Evolutionary conservation across 2,888 invertebrate species (phyloP).

Genomic region (Aleiodes leptofemur): DNA sequence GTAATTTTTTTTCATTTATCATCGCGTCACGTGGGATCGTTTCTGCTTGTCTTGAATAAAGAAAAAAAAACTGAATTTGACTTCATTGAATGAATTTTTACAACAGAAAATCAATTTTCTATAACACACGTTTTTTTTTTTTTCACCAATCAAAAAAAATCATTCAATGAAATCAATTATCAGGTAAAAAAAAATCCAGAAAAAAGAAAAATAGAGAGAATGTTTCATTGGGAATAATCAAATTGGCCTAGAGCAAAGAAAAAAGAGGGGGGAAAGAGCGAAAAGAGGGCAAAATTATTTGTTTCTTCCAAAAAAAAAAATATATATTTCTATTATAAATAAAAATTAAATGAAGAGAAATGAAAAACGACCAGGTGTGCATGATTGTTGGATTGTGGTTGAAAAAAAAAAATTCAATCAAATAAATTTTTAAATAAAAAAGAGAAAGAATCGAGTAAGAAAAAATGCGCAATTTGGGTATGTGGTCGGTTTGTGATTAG

Average conservation of each 20-base stretch:
- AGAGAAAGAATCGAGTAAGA: slow-evolving; percentile 51
- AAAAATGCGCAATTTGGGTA: slow-evolving; percentile 74
- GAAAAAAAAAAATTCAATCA: background rate
- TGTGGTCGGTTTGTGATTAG: slow-evolving; percentile 75
- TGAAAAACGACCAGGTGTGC: slow-evolving; percentile 47
- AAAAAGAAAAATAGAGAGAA: slow-evolving; percentile 15
- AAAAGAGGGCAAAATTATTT: slow-evolving; percentile 4
- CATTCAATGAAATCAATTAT: slow-evolving; percentile 34
- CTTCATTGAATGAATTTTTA: slow-evolving; percentile 17
- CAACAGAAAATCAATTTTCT: too few relatives aligned
- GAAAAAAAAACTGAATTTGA: slow-evolving; percentile 27
- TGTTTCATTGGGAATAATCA: slow-evolving; percentile 14
- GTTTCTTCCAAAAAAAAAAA: background rate
- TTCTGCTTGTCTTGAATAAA: slow-evolving; percentile 20
- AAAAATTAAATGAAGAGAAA: background rate
- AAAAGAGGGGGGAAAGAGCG: background rate
- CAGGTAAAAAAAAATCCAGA: background rate
- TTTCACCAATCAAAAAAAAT: background rate
- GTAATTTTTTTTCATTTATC: slow-evolving; percentile 4
- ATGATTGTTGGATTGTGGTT: slow-evolving; percentile 56
- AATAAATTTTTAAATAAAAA: background rate
- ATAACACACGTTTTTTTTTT: too few relatives aligned
- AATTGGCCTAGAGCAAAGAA: slow-evolving; percentile 9
- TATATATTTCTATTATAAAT: background rate
- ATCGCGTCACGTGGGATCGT: slow-evolving; percentile 35